Percentiles rank a stretch among this genome's conserved stretches.
phyloP scores from a whole-genome alignment of 1,140 invertebrate species.

The Rhyacophila brunnea region DNA sequence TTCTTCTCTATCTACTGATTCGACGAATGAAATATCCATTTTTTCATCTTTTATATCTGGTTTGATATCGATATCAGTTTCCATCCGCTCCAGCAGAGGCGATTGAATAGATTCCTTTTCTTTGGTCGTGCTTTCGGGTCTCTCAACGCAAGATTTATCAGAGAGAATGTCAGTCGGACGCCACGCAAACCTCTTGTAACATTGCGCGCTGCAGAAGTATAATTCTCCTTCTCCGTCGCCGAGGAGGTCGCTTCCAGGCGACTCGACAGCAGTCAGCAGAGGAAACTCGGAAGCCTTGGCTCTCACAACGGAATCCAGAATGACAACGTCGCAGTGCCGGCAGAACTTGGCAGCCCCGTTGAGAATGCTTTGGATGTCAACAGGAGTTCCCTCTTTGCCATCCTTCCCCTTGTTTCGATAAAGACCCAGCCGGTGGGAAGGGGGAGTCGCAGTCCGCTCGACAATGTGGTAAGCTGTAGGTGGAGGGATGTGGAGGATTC shows the following conservation, averaged over 20 bases:
- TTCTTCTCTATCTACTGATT: conserved; percentile 51
- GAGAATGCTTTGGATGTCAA: conserved; percentile 87
- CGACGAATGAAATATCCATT: conserved; percentile 53
- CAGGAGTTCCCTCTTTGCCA: conserved; percentile 77
- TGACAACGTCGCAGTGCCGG: conserved; percentile 86
- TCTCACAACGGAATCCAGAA: conserved; percentile 75
- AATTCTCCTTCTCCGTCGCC: conserved; percentile 64
- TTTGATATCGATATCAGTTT: conserved; percentile 52
- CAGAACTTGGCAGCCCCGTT: conserved; percentile 89
- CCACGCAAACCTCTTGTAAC: conserved; percentile 73
- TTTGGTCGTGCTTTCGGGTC: conserved; percentile 39
- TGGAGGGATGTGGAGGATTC: conserved; percentile 85
- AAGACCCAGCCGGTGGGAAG: conserved; percentile 76
- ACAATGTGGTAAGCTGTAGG: conserved; percentile 83
- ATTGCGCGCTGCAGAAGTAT: conserved; percentile 81
- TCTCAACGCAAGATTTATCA: conserved; percentile 42
- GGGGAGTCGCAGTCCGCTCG: conserved; percentile 74
- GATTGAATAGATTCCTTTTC: conserved; percentile 50
- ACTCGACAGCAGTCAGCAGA: conserved; percentile 64
- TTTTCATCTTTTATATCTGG: conserved; percentile 53
- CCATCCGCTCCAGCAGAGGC: conserved; percentile 52
- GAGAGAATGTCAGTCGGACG: conserved; percentile 53
- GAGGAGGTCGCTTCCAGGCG: conserved; percentile 62
- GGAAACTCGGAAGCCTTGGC: conserved; percentile 82
- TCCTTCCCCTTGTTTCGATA: conserved; percentile 81